A percentile compares a stretch with the other conserved stretches of the same genome.
phyloP scores from a whole-genome alignment of 2,797 vertebrate genomes.

The Sebastiscus albofasciatus region DNA sequence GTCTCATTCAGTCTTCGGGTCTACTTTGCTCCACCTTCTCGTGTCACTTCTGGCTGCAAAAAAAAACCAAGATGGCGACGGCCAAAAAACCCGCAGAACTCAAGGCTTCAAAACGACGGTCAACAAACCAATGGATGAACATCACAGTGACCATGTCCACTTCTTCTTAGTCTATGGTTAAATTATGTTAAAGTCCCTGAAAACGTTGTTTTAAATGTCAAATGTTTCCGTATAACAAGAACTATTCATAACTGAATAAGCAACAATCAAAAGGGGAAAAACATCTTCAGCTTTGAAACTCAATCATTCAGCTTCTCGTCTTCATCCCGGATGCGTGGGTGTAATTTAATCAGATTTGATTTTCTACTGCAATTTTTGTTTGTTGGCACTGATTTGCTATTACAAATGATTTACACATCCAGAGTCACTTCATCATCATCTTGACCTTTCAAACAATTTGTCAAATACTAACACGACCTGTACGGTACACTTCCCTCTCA shows the following conservation, averaged over 20 bases:
- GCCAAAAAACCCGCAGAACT: background rate
- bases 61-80: background rate
- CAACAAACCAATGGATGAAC: background rate
- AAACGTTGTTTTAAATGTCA: background rate
- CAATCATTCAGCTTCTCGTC: background rate
- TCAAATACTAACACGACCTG: background rate
- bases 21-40: background rate
- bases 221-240: background rate
- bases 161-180: background rate
- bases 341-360: background rate
- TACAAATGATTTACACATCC: background rate
- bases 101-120: background rate
- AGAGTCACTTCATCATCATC: background rate
- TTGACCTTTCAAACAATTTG: constrained; percentile 17
- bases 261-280: background rate
- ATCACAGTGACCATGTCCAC: background rate
- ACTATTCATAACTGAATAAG: background rate
- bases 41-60: background rate
- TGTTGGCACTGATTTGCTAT: background rate
- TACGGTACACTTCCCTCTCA: background rate
- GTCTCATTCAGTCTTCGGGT: too few species aligned
- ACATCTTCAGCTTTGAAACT: background rate
- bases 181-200: background rate
- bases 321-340: background rate
- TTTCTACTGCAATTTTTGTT: background rate